These are phyloP conservation scores for Drosophila robusta DNA, from an alignment of 2,888 invertebrate species.

Conservation along the genomic window DNA sequence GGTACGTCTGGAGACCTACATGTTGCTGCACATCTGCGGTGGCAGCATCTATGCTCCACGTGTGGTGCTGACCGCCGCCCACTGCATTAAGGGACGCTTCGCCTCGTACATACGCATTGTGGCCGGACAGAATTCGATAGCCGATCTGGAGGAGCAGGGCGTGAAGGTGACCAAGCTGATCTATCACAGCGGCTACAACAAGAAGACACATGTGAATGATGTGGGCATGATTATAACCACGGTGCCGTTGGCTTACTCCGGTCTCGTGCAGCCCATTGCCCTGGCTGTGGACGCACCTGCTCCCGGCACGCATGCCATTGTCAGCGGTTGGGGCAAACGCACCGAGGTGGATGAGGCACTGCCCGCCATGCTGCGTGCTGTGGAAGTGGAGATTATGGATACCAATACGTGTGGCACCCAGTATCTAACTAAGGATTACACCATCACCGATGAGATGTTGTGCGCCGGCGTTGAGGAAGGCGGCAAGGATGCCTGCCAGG, in stretches of 20 bases:
- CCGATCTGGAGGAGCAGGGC: slow-evolving; percentile 66
- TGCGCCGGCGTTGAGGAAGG: slow-evolving; percentile 76
- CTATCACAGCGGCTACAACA: slow-evolving; percentile 65
- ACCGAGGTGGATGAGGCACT: slow-evolving; percentile 66
- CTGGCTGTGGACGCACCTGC: slow-evolving; percentile 64
- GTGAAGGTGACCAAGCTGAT: slow-evolving; percentile 68
- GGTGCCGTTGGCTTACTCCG: slow-evolving; percentile 84
- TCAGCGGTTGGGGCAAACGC: slow-evolving; percentile 82
- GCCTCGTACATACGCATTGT: slow-evolving; percentile 72
- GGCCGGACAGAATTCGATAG: slow-evolving; percentile 71
- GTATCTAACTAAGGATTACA: slow-evolving; percentile 82
- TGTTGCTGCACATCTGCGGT: slow-evolving; percentile 76
- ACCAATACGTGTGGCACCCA: slow-evolving; percentile 84
- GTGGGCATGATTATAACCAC: slow-evolving; percentile 87
- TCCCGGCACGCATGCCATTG: slow-evolving; percentile 63
- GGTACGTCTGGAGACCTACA: slow-evolving; percentile 67
- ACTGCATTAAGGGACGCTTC: slow-evolving; percentile 74
- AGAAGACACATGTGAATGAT: slow-evolving; percentile 86
- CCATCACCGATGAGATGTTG: slow-evolving; percentile 77
- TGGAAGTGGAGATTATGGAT: slow-evolving; percentile 86
- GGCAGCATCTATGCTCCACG: slow-evolving; percentile 67
- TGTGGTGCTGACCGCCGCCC: slow-evolving; percentile 75
- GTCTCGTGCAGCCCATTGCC: slow-evolving; percentile 84
- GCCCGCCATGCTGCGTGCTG: slow-evolving; percentile 84
- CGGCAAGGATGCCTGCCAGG: slow-evolving; percentile 80